Evolutionary conservation across 2,113 vertebrate genomes (phyloP), one percentile per base, ranked within the genome.

Genomic region (Polyodon spathula): DNA sequence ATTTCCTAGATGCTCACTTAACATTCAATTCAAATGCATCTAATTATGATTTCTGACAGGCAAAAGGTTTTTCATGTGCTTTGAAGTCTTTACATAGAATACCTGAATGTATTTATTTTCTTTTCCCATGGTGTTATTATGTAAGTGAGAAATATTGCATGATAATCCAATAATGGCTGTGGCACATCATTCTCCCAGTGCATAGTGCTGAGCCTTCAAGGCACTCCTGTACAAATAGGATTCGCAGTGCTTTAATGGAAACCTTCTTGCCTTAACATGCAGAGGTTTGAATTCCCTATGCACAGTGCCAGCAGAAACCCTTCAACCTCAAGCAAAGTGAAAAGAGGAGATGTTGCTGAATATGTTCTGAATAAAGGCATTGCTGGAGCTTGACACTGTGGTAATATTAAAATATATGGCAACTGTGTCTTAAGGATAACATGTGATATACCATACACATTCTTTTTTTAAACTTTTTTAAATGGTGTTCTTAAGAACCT

Each of bases 11-110:
- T 27, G 27, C 27, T 27, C 27, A 1, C 27, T 3, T 27, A 1
- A 27, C 3, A 27, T 2, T 27, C 27, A 27, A 27, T 27, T 27
- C 27, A 27, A 3, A 27, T 27, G 27, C 27, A 27, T 56, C 39
- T 56, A 14, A 56, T 56, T 56, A 8, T 9, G 27, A 56, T n/a
- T 14, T 56, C 39, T 56, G 8, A 37, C 3, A 57, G 56, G 12
- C 56, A 42, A 42, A 14, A 42, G n/a, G 39, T 58, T 58, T 42
- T 42, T 43, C 56, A 41, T 58, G 56, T 58, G 15, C 40, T 58
- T 58, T 15, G 40, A 58, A 41, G 56, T 43, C 6, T 42, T 50
- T n/a, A 14, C 48, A 50, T 50, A n/a, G 12, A 50, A n/a, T 4
- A 12, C 10, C 12, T 50, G 9, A 12, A 6, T 50, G 12, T n/a